Conservation (phyloP, 2,113 vertebrate genomes). For the Menidia beryllina region DNA sequence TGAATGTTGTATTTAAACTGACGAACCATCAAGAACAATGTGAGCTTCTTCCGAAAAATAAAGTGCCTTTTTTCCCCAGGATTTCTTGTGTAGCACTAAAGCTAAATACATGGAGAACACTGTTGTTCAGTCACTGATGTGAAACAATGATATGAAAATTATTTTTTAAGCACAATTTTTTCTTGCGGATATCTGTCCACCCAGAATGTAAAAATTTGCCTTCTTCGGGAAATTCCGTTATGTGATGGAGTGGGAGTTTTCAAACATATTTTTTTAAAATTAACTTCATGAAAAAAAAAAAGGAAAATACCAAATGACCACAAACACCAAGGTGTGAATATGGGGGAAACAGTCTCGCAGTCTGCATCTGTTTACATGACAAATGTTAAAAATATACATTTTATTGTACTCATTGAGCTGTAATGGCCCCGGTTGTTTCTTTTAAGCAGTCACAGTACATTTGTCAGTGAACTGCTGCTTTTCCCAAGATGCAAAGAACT, state of each 20-base stretch:
- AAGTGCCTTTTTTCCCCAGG: neutral
- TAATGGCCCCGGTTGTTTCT: constrained; percentile 77
- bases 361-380: constrained; percentile 37
- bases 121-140: constrained; percentile 8
- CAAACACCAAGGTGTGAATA: constrained; percentile 54
- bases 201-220: constrained; percentile 2
- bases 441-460: constrained; percentile 84
- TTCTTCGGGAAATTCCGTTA: constrained; percentile 6
- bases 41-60: neutral
- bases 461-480: constrained; percentile 81
- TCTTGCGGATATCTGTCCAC: constrained; percentile 2
- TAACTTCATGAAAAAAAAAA: constrained; percentile 14
- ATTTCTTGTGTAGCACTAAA: neutral
- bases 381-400: constrained; percentile 48
- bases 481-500: constrained; percentile 74
- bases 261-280: constrained; percentile 44
- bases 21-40: neutral
- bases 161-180: neutral
- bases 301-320: constrained; percentile 57
- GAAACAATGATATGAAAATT: constrained; percentile 3
- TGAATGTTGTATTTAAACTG: neutral
- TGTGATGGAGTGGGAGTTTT: neutral
- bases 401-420: constrained; percentile 67
- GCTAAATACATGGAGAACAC: neutral
- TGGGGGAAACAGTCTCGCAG: constrained; percentile 12